These are phyloP conservation scores for Pterocles gutturalis DNA, from an alignment of 2,113 vertebrate genomes.

Conservation along the genomic window DNA sequence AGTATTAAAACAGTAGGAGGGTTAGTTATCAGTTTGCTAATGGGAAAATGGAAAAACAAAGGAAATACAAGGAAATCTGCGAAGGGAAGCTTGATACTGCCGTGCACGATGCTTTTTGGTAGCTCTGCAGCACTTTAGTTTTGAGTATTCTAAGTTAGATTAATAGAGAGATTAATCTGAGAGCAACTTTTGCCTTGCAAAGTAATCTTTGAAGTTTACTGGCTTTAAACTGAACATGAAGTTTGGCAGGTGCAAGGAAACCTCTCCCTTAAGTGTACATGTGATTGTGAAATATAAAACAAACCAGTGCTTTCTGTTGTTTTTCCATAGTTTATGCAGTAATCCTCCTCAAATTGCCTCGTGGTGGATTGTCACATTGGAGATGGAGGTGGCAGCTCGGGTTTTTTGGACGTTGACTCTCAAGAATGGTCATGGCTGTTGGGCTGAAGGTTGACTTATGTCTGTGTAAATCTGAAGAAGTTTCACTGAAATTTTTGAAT, in stretches of 20 bases:
- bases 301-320: background rate
- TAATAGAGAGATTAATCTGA: background rate
- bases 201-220: background rate
- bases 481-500: background rate
- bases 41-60: background rate
- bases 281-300: background rate
- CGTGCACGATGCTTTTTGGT: accelerated
- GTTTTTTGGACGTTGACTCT: background rate
- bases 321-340: background rate
- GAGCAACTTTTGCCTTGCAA: background rate
- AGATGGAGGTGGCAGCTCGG: background rate
- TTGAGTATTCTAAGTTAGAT: background rate
- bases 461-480: background rate
- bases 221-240: background rate
- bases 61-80: background rate
- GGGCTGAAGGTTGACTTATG: background rate
- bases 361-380: accelerated
- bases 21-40: background rate
- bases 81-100: background rate
- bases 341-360: background rate
- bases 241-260: background rate
- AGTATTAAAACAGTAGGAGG: background rate
- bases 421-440: background rate
- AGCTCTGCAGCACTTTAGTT: background rate
- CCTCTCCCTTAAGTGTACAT: background rate